Conservation (phyloP, 2,888 invertebrate genomes). For the Rhingia campestris region DNA sequence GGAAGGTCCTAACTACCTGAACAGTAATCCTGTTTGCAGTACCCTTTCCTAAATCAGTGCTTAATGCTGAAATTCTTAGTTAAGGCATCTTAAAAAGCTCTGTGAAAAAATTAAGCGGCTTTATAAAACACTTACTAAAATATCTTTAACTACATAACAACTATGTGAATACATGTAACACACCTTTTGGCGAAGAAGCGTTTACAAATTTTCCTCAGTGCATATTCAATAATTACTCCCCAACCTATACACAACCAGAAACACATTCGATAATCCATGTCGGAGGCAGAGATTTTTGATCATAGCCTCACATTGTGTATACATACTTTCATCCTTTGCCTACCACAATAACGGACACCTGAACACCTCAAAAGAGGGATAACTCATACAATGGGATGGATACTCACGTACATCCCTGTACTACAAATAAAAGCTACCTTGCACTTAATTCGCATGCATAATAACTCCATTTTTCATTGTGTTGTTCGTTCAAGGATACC, state of each 20-base stretch:
- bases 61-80: no score
- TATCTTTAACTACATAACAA: no score
- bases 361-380: not conserved
- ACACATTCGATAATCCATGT: not conserved
- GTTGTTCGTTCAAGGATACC: not conserved
- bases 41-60: no score
- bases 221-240: no score
- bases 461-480: not conserved
- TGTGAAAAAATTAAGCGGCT: no score
- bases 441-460: slow-evolving; percentile 6
- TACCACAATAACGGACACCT: not conserved
- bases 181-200: no score
- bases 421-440: slow-evolving; percentile 4
- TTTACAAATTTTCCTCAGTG: no score
- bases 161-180: no score
- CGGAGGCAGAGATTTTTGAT: not conserved
- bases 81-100: no score
- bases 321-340: not conserved
- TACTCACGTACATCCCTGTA: not conserved
- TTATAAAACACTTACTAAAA: no score
- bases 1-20: no score
- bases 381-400: not conserved
- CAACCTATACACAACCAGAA: not conserved
- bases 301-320: not conserved
- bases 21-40: no score